Conservation (phyloP, 1,140 invertebrate genomes). For the Temnothorax curvispinosus region DNA sequence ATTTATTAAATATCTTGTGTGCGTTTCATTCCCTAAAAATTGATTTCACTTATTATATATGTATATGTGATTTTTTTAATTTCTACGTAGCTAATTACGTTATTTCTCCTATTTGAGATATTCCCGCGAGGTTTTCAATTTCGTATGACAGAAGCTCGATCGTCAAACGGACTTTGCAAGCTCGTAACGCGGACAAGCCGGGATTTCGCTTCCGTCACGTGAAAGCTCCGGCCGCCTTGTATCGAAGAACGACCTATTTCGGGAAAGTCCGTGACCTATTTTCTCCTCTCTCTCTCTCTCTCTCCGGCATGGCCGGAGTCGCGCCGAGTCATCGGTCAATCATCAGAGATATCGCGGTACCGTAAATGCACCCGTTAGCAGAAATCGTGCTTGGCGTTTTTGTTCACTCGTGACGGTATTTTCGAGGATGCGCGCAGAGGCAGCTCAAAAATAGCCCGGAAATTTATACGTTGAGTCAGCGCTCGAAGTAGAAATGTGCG, state of each 20-base stretch:
- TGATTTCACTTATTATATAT: no score
- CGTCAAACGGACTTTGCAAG: background rate
- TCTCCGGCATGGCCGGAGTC: background rate
- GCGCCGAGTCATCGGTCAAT: background rate
- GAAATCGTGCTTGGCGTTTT: constrained; percentile 34
- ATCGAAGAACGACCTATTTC: constrained; percentile 63
- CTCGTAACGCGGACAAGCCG: constrained; percentile 34
- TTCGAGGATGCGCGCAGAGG: constrained; percentile 43
- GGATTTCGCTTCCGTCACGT: constrained; percentile 28
- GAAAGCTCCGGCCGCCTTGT: constrained; percentile 16
- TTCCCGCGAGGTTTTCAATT: background rate
- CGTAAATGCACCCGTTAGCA: background rate
- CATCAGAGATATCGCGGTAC: background rate
- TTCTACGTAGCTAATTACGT: background rate
- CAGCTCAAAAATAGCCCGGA: constrained; percentile 51
- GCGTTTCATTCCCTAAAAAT: background rate
- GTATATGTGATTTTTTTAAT: background rate
- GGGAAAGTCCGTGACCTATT: constrained; percentile 67
- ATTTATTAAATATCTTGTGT: background rate
- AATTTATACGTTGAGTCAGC: constrained; percentile 60
- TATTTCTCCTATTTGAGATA: background rate
- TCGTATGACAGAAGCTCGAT: background rate
- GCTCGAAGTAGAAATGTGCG: constrained; percentile 47
- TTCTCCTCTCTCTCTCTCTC: constrained; percentile 47
- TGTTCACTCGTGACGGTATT: constrained; percentile 38